phyloP scores from a whole-genome alignment of 2,888 invertebrate species.

The Tenthredo notha region DNA sequence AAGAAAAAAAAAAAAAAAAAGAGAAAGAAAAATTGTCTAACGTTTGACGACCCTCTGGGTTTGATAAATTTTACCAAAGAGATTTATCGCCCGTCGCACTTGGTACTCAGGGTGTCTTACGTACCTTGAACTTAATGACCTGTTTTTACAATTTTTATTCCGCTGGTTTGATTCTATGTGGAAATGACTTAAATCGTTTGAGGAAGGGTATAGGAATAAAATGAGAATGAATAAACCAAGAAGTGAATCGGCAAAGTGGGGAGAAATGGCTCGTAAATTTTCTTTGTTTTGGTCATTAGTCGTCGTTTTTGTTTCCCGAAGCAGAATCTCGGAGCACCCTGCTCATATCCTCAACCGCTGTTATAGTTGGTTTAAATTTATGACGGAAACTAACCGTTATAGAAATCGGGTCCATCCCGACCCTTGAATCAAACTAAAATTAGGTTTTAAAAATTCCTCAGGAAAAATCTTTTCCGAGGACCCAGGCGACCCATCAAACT shows the following conservation, averaged over 20 bases:
- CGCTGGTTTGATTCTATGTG: neutral
- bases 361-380: conserved; percentile 1
- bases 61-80: conserved; percentile 5
- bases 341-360: neutral
- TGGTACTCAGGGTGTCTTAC: neutral
- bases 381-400: neutral
- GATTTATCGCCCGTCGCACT: neutral
- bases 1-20: neutral
- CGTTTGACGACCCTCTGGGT: neutral
- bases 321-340: neutral
- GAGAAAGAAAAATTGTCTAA: neutral
- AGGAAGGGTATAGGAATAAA: neutral
- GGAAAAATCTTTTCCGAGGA: neutral
- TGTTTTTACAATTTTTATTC: conserved; percentile 23
- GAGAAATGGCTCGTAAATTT: conserved; percentile 13
- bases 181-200: neutral
- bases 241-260: neutral
- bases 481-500: conserved; percentile 24
- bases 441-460: neutral
- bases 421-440: neutral
- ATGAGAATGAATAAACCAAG: neutral
- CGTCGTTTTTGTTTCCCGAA: conserved; percentile 12
- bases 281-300: conserved; percentile 10
- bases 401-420: conserved; percentile 16
- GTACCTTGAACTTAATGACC: neutral